Evolutionary conservation across 1,140 invertebrate genomes (phyloP).

Genomic region (Nephila pilipes): DNA sequence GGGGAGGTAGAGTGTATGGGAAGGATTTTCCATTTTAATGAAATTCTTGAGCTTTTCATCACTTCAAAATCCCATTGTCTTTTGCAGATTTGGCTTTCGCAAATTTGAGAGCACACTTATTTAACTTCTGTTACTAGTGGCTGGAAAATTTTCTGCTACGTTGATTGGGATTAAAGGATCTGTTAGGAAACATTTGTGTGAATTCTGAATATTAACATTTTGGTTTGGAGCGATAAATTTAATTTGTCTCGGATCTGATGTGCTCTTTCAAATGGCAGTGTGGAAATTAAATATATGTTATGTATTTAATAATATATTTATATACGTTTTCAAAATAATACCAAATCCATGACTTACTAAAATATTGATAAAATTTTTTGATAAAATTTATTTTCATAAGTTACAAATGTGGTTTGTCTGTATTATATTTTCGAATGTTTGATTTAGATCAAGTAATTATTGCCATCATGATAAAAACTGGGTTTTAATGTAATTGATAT

Average conservation of each 20-base stretch:
- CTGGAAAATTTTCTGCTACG: not conserved
- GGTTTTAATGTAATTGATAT: too few relatives aligned
- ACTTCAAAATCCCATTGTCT: not conserved
- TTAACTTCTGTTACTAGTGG: not conserved
- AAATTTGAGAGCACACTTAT: not conserved
- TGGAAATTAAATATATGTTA: not conserved
- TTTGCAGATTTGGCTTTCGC: conserved; percentile 4
- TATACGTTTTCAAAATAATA: too few relatives aligned
- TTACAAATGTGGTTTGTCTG: too few relatives aligned
- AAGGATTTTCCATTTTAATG: conserved; percentile 21
- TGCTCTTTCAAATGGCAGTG: not conserved
- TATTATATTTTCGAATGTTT: too few relatives aligned
- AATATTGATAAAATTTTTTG: too few relatives aligned
- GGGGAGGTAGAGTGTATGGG: not conserved
- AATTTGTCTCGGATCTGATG: not conserved
- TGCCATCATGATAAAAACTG: too few relatives aligned
- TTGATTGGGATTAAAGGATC: not conserved
- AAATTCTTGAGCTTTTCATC: not conserved
- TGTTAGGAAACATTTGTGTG: not conserved
- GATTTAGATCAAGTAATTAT: too few relatives aligned
- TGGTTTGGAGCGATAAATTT: not conserved
- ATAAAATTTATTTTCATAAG: too few relatives aligned
- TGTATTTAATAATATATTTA: too few relatives aligned
- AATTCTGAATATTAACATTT: not conserved
- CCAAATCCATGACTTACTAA: too few relatives aligned